A percentile compares a stretch with the other conserved stretches of the same genome.
phyloP scores from a whole-genome alignment of 2,113 vertebrate species.

The Centrocercus urophasianus region DNA sequence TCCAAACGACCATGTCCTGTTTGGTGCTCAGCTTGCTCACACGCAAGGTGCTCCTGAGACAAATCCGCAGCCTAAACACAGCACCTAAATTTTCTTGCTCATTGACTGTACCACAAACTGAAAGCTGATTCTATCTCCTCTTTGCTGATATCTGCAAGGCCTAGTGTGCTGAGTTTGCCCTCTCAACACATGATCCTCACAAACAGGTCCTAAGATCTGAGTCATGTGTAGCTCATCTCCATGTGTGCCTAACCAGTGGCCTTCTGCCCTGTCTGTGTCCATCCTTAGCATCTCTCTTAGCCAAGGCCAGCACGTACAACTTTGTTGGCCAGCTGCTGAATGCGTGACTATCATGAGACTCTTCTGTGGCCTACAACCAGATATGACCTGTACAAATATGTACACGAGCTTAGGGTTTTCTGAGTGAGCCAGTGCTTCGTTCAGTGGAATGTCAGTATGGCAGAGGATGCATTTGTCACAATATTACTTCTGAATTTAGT shows the following conservation, averaged over 20 bases:
- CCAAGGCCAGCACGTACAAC: neutral
- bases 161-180: neutral
- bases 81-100: neutral
- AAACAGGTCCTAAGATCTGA: neutral
- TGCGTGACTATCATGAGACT: neutral
- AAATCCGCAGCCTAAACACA: neutral
- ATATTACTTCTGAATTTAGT: neutral
- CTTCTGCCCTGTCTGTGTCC: neutral
- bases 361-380: neutral
- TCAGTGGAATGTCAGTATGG: neutral
- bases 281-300: neutral
- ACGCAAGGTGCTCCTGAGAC: accelerated
- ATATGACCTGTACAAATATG: neutral
- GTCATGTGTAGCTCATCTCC: neutral
- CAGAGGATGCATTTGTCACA: neutral
- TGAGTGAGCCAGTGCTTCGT: neutral
- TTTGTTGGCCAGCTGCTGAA: neutral
- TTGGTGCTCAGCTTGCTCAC: neutral
- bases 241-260: accelerated
- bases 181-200: accelerated
- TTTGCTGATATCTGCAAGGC: neutral
- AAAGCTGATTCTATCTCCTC: neutral
- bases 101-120: neutral
- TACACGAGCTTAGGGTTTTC: neutral
- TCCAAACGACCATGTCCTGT: neutral